Evolutionary conservation across 2,888 invertebrate species (phyloP), one percentile per base, ranked within the genome.

Genomic region (Yponomeuta sedellus): DNA sequence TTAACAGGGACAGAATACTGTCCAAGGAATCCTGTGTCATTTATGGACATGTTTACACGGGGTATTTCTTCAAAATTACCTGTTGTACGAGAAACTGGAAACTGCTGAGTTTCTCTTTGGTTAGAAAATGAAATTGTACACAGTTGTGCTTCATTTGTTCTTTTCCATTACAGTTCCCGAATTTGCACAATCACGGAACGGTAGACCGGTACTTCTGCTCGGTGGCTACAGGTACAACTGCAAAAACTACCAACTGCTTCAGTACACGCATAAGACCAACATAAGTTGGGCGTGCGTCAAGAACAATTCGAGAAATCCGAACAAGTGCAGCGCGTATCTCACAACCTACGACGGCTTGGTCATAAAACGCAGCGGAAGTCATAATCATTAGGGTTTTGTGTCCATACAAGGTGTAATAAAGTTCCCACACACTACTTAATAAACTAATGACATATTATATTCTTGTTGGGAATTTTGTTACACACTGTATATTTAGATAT

Each of bases 261-360:
- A 16, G 12, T 52, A 52, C 16, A 52, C 44, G 16, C 44, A 52
- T 52, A 52, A 52, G 16, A 52, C 44, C 44, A 52, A 52, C 16
- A 52, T 52, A 52, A 52, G 44, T 52, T 52, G 44, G 44, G 44
- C 44, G 16, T 52, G 44, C 16, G 44, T 52, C 44, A 52, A 52
- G 44, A 52, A 52, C 16, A 52, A 52, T 52, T 52, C 44, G 44
- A 52, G 44, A 52, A 52, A 52, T 52, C 44, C 65, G 8, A 52
- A 22, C 25, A 56, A 56, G 11, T 64, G 64, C 25, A 56, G 25
- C 10, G 64, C 64, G 10, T 19, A 57, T 5, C 12, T 64, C 5
- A 57, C 25, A 6, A 64, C 64, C 0, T 25, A 25, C 20, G 64
- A 64, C 10, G 52, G 52, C 52, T 11, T 57, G 4, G 16, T 64